These are phyloP conservation scores for Denticeps clupeoides DNA, from an alignment of 2,797 vertebrate genomes.

Conservation along the genomic window DNA sequence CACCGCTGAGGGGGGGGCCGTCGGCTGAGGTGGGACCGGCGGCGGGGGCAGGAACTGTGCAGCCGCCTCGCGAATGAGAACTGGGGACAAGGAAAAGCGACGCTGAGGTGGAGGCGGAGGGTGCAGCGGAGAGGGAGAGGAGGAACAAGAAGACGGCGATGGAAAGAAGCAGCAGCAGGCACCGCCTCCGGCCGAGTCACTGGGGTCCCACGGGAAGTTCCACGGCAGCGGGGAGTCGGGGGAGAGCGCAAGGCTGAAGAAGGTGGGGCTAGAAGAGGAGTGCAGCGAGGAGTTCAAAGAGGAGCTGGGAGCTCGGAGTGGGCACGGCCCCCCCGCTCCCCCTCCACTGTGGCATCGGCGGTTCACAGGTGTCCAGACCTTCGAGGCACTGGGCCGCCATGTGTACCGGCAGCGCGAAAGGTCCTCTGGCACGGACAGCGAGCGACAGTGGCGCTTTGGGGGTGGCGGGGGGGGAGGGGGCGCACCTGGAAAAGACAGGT, in stretches of 20 bases:
- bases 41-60: conserved; percentile 62
- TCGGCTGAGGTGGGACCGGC: conserved; percentile 49
- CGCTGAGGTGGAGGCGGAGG: conserved; percentile 55
- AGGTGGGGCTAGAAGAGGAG: conserved; percentile 74
- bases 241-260: conserved; percentile 77
- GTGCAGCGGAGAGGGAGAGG: conserved; percentile 48
- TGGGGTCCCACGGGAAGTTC: conserved; percentile 64
- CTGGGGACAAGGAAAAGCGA: conserved; percentile 79
- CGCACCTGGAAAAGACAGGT: conserved; percentile 67
- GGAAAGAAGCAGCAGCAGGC: conserved; percentile 63
- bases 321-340: conserved; percentile 59
- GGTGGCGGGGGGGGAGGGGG: conserved; percentile 66
- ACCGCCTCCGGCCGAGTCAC: conserved; percentile 47
- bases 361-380: conserved; percentile 84
- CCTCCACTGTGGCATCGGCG: conserved; percentile 59
- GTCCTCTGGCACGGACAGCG: conserved; percentile 81
- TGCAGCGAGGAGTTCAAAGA: conserved; percentile 75
- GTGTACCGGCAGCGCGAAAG: conserved; percentile 81
- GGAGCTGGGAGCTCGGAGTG: conserved; percentile 69
- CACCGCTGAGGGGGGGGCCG: conserved; percentile 51
- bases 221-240: conserved; percentile 70
- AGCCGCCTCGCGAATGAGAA: conserved; percentile 73
- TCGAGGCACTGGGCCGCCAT: conserved; percentile 79
- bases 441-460: conserved; percentile 80
- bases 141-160: conserved; percentile 63